Conservation (phyloP, 2,888 invertebrate genomes). For the Allacma fusca region DNA sequence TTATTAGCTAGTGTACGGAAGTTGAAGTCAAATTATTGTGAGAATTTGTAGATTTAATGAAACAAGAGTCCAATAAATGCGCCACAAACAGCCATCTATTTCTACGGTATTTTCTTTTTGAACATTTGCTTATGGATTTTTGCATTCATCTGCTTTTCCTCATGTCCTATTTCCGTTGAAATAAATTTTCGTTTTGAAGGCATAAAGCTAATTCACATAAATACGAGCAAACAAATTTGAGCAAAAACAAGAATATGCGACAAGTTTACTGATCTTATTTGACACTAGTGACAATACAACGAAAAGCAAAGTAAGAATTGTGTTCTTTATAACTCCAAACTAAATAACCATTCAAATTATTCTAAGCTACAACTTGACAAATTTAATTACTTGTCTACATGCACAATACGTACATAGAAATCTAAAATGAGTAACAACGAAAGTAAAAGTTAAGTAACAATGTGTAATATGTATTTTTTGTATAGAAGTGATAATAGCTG, state of each 20-base stretch:
- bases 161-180: no score
- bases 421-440: neutral
- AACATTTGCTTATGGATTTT: no score
- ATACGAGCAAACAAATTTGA: no score
- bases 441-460: neutral
- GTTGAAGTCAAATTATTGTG: slow-evolving; percentile 2
- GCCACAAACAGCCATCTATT: neutral
- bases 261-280: neutral
- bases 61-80: neutral
- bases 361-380: neutral
- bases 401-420: neutral
- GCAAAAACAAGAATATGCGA: neutral
- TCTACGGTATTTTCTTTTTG: no score
- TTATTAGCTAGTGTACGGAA: no score
- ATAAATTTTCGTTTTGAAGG: no score
- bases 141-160: no score
- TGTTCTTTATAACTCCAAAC: neutral
- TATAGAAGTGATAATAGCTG: neutral
- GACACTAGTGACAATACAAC: neutral
- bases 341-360: neutral
- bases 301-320: neutral
- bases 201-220: no score
- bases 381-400: neutral
- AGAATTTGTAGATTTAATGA: neutral
- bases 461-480: neutral